Evolutionary conservation across 2,888 invertebrate genomes (phyloP).

Genomic region (Melipona bicolor): DNA sequence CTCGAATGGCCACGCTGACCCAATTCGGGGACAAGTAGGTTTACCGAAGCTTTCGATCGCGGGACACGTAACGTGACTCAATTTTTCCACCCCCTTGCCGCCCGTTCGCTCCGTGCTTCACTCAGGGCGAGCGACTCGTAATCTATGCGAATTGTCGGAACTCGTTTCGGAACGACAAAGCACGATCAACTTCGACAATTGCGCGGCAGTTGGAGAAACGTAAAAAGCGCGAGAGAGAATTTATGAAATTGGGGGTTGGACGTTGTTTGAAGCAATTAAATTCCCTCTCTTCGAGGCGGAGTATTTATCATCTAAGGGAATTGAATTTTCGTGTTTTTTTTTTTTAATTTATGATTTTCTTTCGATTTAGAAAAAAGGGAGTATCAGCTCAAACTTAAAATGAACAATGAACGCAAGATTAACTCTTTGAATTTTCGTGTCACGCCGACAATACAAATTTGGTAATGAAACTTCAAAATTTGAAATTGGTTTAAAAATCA

Average conservation of each 20-base stretch:
- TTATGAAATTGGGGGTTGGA: no score
- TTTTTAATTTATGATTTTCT: neutral
- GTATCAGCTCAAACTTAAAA: no score
- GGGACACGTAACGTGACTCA: conserved; percentile 19
- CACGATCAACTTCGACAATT: neutral
- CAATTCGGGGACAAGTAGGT: conserved; percentile 49
- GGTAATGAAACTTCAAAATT: no score
- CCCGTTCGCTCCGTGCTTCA: neutral
- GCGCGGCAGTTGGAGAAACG: no score
- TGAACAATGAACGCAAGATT: no score
- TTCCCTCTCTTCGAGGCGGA: neutral
- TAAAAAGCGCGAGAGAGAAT: no score
- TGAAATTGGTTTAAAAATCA: no score
- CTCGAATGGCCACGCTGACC: conserved; percentile 48
- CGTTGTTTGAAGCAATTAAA: neutral
- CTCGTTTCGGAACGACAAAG: neutral
- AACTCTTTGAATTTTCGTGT: no score
- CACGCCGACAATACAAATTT: no score
- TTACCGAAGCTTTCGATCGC: conserved; percentile 48
- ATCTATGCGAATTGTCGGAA: neutral
- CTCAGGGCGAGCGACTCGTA: no score
- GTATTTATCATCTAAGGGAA: neutral
- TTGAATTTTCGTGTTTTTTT: neutral
- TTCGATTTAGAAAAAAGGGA: neutral
- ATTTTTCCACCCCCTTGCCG: neutral